These are phyloP conservation scores for Saimiri boliviensis DNA, from an alignment of 2,113 vertebrate genomes.

Conservation along the genomic window DNA sequence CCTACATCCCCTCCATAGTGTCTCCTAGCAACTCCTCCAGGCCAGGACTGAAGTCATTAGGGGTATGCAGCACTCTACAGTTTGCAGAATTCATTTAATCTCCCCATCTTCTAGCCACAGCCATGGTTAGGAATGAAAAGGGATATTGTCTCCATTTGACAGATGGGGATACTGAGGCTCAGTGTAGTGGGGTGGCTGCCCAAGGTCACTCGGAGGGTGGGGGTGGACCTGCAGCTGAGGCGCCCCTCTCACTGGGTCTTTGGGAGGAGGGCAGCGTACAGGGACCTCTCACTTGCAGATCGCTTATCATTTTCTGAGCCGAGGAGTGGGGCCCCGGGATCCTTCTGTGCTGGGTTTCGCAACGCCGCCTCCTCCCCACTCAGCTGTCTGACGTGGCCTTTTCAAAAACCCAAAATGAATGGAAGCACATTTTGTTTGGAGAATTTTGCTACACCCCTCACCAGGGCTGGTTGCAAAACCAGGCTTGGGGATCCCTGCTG, in stretches of 20 bases:
- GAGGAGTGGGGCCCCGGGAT: constrained; percentile 11
- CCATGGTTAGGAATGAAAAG: neutral
- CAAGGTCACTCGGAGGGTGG: neutral
- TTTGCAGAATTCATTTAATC: neutral
- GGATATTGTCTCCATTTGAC: neutral
- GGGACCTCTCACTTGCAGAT: neutral
- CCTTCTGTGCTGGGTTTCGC: constrained; percentile 69
- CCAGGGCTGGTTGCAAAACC: constrained; percentile 78
- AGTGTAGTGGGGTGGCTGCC: neutral
- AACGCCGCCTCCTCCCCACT: constrained; percentile 67
- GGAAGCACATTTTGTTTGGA: constrained; percentile 80
- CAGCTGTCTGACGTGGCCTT: constrained; percentile 79
- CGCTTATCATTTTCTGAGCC: constrained; percentile 5
- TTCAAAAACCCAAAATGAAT: constrained; percentile 81
- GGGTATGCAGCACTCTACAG: neutral
- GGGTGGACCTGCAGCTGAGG: neutral
- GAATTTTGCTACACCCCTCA: constrained; percentile 78
- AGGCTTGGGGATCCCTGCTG: constrained; percentile 72
- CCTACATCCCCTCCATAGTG: fast-evolving
- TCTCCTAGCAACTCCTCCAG: neutral
- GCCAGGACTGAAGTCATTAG: neutral
- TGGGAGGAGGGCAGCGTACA: neutral
- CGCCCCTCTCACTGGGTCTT: neutral
- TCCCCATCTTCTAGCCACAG: neutral
- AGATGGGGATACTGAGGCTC: constrained; percentile 43